phyloP scores from a whole-genome alignment of 2,113 vertebrate species.

The Cynoglossus semilaevis region DNA sequence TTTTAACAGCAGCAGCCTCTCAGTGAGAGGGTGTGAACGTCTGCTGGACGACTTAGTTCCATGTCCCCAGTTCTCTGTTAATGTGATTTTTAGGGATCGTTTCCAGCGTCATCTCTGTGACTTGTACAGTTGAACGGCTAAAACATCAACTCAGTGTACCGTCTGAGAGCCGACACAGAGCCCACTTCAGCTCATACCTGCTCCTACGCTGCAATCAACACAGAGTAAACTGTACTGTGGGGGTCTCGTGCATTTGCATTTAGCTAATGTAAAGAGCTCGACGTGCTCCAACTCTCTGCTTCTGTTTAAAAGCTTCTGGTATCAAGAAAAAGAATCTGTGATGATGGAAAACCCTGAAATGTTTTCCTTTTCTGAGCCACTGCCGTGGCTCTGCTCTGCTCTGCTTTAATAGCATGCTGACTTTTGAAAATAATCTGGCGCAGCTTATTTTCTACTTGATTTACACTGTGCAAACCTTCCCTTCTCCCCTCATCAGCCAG shows the following conservation, averaged over 20 bases:
- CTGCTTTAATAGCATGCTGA: slow-evolving; percentile 56
- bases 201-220: slow-evolving; percentile 7
- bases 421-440: slow-evolving; percentile 71
- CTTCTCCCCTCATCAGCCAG: slow-evolving; percentile 64
- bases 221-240: not conserved
- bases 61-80: slow-evolving; percentile 23
- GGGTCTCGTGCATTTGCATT: slow-evolving; percentile 9
- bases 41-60: slow-evolving; percentile 52
- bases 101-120: slow-evolving; percentile 33
- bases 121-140: slow-evolving; percentile 13
- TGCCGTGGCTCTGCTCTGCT: slow-evolving; percentile 42
- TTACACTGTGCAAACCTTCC: slow-evolving; percentile 59
- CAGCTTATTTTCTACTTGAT: slow-evolving; percentile 73
- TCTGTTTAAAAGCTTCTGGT: slow-evolving; percentile 55
- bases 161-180: slow-evolving; percentile 24
- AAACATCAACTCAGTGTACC: slow-evolving; percentile 23
- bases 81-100: slow-evolving; percentile 37
- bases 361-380: slow-evolving; percentile 66
- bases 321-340: slow-evolving; percentile 49
- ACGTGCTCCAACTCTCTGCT: slow-evolving; percentile 51
- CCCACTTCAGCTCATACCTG: slow-evolving; percentile 29
- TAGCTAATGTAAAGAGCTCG: slow-evolving; percentile 28
- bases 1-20: slow-evolving; percentile 33
- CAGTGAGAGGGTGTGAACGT: slow-evolving; percentile 35
- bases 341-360: slow-evolving; percentile 66